These are phyloP conservation scores for Drosophila mayri DNA, from an alignment of 1,140 invertebrate species.

Conservation along the genomic window DNA sequence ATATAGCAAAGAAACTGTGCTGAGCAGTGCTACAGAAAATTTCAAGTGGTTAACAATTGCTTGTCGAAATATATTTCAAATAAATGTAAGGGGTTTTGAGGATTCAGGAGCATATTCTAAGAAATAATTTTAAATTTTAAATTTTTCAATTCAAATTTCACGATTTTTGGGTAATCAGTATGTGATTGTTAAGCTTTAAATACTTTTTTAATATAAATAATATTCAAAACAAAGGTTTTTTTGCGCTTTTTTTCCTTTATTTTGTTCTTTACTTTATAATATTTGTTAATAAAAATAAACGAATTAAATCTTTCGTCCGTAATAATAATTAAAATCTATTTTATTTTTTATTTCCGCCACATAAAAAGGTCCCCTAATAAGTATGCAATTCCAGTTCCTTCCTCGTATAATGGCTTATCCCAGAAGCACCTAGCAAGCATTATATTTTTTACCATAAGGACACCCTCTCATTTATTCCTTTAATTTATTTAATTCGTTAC, in stretches of 20 bases:
- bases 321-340: neutral
- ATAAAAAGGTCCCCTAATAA: neutral
- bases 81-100: neutral
- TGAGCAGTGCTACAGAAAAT: neutral
- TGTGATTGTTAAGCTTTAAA: no score
- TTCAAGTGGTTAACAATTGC: slow-evolving; percentile 3
- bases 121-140: no score
- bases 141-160: no score
- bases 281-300: neutral
- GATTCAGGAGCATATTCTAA: neutral
- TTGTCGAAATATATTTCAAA: neutral
- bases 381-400: neutral
- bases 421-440: neutral
- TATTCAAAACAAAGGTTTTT: no score
- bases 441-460: neutral
- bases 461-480: neutral
- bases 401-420: neutral
- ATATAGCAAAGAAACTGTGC: neutral
- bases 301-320: neutral
- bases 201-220: no score
- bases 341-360: neutral
- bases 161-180: no score
- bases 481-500: neutral
- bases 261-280: no score
- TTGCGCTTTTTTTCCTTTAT: no score